A percentile compares a stretch with the other conserved stretches of the same genome.
phyloP scores from a whole-genome alignment of 2,113 vertebrate species.

The Nanorana parkeri region DNA sequence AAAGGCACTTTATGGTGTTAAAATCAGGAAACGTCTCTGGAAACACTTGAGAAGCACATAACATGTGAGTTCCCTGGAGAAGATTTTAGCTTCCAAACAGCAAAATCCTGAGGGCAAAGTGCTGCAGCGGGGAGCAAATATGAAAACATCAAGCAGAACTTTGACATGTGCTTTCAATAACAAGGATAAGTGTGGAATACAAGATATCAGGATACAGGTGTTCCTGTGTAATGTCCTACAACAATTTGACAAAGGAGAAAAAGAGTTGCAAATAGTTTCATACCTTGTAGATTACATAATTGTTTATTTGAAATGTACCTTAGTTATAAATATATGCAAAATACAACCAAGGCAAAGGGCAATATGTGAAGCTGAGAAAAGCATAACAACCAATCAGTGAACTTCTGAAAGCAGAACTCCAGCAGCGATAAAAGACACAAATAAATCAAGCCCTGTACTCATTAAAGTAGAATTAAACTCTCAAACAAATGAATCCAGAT shows the following conservation, averaged over 20 bases:
- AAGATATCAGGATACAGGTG: constrained; percentile 55
- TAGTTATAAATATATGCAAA: too few species aligned
- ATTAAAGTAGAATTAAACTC: too few species aligned
- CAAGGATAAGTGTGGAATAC: constrained; percentile 48
- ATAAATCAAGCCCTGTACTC: too few species aligned
- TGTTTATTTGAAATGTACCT: too few species aligned
- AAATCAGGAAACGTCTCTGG: constrained; percentile 55
- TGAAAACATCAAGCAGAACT: constrained; percentile 54
- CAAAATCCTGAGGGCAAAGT: constrained; percentile 57
- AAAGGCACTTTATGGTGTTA: constrained; percentile 59
- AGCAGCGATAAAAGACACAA: too few species aligned
- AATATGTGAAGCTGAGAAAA: too few species aligned
- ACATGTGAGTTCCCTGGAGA: constrained; percentile 54
- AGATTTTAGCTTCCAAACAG: constrained; percentile 57
- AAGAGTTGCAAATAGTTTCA: constrained; percentile 12
- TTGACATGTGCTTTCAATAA: constrained; percentile 56
- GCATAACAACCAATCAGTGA: too few species aligned
- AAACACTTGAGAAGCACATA: constrained; percentile 56
- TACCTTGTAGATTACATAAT: background rate
- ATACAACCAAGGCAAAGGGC: too few species aligned
- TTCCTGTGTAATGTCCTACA: constrained; percentile 29
- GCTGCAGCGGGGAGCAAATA: constrained; percentile 55
- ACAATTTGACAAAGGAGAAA: constrained; percentile 33
- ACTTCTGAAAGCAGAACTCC: too few species aligned
- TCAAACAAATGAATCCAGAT: too few species aligned